Evolutionary conservation across 2,113 vertebrate genomes (phyloP).

Genomic region (Pithys albifrons): DNA sequence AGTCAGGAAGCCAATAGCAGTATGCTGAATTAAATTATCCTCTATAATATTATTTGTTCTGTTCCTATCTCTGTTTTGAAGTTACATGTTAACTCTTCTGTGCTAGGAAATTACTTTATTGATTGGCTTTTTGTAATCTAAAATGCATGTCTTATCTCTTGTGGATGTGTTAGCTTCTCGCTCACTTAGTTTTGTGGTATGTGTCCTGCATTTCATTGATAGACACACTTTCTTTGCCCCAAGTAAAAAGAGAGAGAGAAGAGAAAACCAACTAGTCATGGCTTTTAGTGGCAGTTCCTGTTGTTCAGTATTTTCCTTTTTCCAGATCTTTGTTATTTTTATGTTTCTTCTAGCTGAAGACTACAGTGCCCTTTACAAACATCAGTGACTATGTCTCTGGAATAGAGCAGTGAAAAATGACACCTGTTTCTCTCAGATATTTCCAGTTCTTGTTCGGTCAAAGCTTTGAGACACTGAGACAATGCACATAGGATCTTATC

Average conservation of each 20-base stretch:
- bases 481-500: neutral
- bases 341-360: neutral
- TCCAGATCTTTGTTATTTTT: neutral
- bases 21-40: neutral
- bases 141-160: neutral
- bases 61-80: neutral
- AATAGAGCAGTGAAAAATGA: slow-evolving; percentile 2
- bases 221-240: neutral
- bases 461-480: neutral
- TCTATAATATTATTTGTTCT: slow-evolving; percentile 6
- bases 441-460: neutral
- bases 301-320: slow-evolving; percentile 7
- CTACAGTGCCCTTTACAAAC: neutral
- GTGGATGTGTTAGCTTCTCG: neutral
- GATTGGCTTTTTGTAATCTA: slow-evolving; percentile 13
- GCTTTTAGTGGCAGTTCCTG: neutral
- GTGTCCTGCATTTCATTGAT: neutral
- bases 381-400: neutral
- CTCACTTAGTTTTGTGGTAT: neutral
- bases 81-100: neutral
- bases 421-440: neutral
- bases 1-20: neutral
- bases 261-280: neutral
- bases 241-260: neutral
- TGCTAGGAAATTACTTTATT: slow-evolving; percentile 50